phyloP scores from a whole-genome alignment of 2,888 invertebrate species.

The Amorpha juglandis region DNA sequence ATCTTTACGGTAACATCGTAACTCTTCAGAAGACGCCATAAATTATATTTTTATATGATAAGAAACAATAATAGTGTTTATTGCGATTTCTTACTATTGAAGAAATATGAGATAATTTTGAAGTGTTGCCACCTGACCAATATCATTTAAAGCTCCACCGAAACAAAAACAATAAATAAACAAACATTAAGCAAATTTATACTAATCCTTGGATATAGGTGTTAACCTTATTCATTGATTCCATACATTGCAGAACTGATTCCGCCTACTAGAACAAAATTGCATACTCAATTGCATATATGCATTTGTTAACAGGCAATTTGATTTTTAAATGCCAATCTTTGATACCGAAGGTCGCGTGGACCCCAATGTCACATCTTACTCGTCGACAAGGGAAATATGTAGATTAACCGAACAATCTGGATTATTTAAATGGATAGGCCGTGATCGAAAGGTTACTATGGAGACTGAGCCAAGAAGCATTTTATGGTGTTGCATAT shows the following conservation, averaged over 20 bases:
- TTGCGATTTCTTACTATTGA: not conserved
- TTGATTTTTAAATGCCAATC: conserved; percentile 59
- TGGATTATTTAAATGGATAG: conserved; percentile 49
- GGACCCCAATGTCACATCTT: conserved; percentile 51
- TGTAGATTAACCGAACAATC: conserved; percentile 56
- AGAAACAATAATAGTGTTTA: no score
- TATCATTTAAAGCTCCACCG: not conserved
- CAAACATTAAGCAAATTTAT: conserved; percentile 13
- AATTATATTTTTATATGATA: no score
- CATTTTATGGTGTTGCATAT: conserved; percentile 2
- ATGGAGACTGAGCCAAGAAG: not conserved
- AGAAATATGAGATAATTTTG: no score
- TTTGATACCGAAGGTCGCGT: conserved; percentile 49
- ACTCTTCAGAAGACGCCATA: no score
- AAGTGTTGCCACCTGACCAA: no score
- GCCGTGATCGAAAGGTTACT: conserved; percentile 32
- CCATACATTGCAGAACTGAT: conserved; percentile 38
- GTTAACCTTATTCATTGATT: conserved; percentile 36
- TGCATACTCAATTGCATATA: conserved; percentile 44
- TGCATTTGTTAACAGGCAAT: conserved; percentile 46
- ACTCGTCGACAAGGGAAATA: conserved; percentile 51
- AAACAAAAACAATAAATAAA: conserved; percentile 4
- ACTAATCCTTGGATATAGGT: conserved; percentile 21
- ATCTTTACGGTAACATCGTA: no score
- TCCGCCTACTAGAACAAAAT: conserved; percentile 39